Percentiles rank a stretch among this genome's conserved stretches.
Conservation (phyloP, 1,140 invertebrate genomes). For the Brachystomella parvula region DNA sequence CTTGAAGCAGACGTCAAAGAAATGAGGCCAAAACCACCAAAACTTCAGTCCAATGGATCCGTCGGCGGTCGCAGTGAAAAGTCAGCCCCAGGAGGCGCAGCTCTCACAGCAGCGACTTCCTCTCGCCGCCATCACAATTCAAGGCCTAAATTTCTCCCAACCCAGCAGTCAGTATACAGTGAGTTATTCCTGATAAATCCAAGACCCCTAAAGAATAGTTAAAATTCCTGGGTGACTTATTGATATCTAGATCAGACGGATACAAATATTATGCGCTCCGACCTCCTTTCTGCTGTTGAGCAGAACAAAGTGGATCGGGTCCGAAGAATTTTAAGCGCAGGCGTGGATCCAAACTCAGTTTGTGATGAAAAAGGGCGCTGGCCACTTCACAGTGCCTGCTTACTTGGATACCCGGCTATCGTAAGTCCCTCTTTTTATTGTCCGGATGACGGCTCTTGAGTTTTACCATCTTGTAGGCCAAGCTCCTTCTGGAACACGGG, state of each 20-base stretch:
- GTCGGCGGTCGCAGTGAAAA: not conserved
- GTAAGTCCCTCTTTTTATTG: slow-evolving; percentile 21
- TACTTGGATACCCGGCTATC: slow-evolving; percentile 26
- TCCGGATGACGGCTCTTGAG: not conserved
- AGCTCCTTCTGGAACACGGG: slow-evolving; percentile 33
- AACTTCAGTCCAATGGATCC: not conserved
- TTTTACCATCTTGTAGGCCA: slow-evolving; percentile 22
- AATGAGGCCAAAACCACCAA: not conserved
- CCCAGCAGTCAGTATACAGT: not conserved
- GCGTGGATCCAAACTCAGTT: slow-evolving; percentile 36
- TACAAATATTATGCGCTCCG: slow-evolving; percentile 22
- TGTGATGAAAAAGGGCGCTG: slow-evolving; percentile 37
- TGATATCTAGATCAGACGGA: not conserved
- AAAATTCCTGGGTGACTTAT: not conserved
- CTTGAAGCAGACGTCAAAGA: not conserved
- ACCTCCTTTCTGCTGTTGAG: slow-evolving; percentile 32
- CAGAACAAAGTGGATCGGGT: slow-evolving; percentile 37
- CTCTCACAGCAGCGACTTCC: not conserved
- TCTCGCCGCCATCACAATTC: not conserved
- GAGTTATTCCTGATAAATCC: no score
- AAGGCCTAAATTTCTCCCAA: not conserved
- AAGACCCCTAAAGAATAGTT: not conserved
- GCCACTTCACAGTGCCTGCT: slow-evolving; percentile 29
- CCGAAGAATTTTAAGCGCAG: slow-evolving; percentile 29
- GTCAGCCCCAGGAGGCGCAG: not conserved